Evolutionary conservation across 2,888 invertebrate genomes (phyloP).

Genomic region (Folsomia candida): DNA sequence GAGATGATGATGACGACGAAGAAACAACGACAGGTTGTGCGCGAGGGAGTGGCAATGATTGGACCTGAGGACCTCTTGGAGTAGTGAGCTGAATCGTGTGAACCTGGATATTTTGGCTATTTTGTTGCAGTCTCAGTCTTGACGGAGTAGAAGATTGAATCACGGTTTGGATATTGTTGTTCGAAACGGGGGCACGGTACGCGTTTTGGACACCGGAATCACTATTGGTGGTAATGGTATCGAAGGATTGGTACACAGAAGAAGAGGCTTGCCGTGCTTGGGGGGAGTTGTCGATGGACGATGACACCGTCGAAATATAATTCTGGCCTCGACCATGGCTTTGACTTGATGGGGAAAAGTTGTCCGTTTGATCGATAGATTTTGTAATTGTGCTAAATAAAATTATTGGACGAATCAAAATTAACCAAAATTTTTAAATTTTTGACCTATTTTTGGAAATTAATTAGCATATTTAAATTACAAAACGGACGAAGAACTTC

Average conservation of each 20-base stretch:
- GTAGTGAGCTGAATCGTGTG: not conserved
- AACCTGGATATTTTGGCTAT: not conserved
- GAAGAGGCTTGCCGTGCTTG: not conserved
- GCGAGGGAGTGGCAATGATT: not conserved
- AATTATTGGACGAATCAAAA: too few relatives aligned
- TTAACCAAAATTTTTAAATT: too few relatives aligned
- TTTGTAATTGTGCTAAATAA: slow-evolving; percentile 30
- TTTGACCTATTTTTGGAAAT: too few relatives aligned
- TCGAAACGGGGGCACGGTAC: not conserved
- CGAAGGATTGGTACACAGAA: not conserved
- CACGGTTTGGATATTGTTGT: not conserved
- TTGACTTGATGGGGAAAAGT: not conserved
- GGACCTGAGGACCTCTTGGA: not conserved
- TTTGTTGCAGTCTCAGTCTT: not conserved
- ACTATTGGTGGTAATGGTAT: not conserved
- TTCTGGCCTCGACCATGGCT: not conserved
- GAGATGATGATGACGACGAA: not conserved
- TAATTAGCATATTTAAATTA: too few relatives aligned
- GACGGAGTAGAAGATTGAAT: slow-evolving; percentile 6
- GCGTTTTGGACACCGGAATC: not conserved
- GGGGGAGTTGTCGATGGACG: not conserved
- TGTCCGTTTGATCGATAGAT: slow-evolving; percentile 26
- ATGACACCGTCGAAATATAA: too few relatives aligned
- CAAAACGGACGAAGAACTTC: too few relatives aligned
- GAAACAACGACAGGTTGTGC: not conserved